A percentile compares a stretch with the other conserved stretches of the same genome.
These are phyloP conservation scores for Choloepus didactylus DNA, from an alignment of 2,797 vertebrate species.

Conservation along the genomic window DNA sequence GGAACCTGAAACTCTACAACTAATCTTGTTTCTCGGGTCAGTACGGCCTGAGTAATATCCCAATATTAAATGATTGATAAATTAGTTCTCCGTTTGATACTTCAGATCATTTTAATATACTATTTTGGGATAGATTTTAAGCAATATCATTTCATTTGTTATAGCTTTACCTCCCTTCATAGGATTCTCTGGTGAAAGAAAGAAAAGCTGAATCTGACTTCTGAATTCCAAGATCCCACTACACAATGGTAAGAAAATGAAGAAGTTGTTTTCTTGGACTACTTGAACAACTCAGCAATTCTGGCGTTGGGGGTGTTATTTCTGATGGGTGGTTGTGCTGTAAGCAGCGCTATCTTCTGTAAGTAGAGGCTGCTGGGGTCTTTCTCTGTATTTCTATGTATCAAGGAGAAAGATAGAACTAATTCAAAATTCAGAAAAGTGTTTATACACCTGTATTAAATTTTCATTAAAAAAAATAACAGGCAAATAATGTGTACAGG, in stretches of 20 bases:
- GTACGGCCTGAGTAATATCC: not conserved
- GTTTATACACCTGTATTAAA: not conserved
- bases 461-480: not conserved
- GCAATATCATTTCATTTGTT: not conserved
- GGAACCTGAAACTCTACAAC: not conserved
- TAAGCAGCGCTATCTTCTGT: not conserved
- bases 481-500: not conserved
- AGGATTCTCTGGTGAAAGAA: slow-evolving; percentile 1
- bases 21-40: not conserved
- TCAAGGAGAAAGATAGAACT: not conserved
- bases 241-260: not conserved
- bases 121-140: not conserved
- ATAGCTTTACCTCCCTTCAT: not conserved
- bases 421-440: not conserved
- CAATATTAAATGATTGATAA: not conserved
- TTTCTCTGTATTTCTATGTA: not conserved
- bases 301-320: not conserved
- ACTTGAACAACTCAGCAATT: not conserved
- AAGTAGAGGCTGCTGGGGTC: not conserved
- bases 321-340: not conserved
- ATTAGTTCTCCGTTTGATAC: not conserved
- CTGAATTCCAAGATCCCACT: not conserved
- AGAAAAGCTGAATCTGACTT: not conserved
- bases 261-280: not conserved
- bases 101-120: not conserved